Conservation (phyloP, 2,888 invertebrate species). For the Conomelus anceps region DNA sequence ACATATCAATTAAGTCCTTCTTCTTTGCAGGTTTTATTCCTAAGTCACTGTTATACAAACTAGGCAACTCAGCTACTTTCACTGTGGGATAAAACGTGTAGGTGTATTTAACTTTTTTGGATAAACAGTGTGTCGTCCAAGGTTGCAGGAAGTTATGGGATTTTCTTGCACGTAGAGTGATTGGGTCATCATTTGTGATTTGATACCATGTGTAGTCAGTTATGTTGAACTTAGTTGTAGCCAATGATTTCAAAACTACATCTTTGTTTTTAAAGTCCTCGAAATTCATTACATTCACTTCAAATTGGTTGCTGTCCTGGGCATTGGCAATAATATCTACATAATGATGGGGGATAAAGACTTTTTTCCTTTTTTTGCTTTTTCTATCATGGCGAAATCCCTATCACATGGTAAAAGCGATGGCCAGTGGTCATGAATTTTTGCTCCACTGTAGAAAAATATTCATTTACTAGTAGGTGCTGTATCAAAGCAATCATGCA, state of each 20-base stretch:
- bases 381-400: constrained; percentile 28
- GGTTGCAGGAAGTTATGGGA: constrained; percentile 16
- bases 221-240: constrained; percentile 28
- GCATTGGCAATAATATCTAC: constrained; percentile 28
- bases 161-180: constrained; percentile 1
- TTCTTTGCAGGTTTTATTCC: constrained; percentile 13
- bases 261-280: constrained; percentile 27
- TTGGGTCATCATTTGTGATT: constrained; percentile 26
- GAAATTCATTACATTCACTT: constrained; percentile 14
- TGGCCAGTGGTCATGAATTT: constrained; percentile 33
- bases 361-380: constrained; percentile 22
- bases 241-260: constrained; percentile 19
- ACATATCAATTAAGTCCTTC: constrained; percentile 18
- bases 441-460: constrained; percentile 32
- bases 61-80: constrained; percentile 7
- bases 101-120: constrained; percentile 1
- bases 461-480: constrained; percentile 22
- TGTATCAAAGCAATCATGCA: constrained; percentile 18
- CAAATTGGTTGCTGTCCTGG: constrained; percentile 23
- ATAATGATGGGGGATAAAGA: constrained; percentile 28
- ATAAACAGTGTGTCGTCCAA: constrained; percentile 2
- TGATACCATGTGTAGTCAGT: constrained; percentile 30
- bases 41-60: not conserved
- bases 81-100: constrained; percentile 1
- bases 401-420: constrained; percentile 32